phyloP scores from a whole-genome alignment of 2,113 vertebrate genomes.

The Gnathonemus echidnorhynchus region DNA sequence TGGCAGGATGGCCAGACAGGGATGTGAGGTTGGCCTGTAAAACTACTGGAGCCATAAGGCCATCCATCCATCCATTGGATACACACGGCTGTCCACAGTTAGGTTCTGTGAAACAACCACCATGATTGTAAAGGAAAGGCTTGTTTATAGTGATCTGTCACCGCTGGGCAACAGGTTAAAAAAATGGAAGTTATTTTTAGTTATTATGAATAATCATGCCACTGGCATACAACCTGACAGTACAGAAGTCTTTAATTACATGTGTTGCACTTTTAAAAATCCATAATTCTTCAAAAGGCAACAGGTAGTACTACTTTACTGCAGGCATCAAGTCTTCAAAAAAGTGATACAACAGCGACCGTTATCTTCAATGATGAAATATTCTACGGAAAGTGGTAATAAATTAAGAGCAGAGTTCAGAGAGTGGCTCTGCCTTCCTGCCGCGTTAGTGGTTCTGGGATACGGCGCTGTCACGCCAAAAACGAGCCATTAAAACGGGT shows the following conservation, averaged over 20 bases:
- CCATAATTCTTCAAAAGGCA: neutral
- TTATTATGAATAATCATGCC: neutral
- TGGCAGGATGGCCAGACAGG: neutral
- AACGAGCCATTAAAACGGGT: conserved; percentile 46
- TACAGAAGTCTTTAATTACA: neutral
- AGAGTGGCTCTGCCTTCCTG: neutral
- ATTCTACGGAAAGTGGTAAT: neutral
- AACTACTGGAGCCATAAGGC: neutral
- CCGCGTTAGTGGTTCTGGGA: neutral
- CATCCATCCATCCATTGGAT: neutral
- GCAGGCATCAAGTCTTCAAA: neutral
- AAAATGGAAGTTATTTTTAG: conserved; percentile 33
- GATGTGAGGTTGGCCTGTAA: neutral
- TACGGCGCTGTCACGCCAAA: conserved; percentile 24
- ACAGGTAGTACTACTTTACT: neutral
- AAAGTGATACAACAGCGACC: neutral
- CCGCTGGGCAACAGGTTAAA: neutral
- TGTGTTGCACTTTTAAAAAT: neutral
- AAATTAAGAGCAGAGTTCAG: neutral
- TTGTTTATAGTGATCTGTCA: neutral
- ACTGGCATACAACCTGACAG: neutral
- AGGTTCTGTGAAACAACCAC: neutral
- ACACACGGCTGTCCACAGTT: neutral
- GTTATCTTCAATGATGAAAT: conserved; percentile 10
- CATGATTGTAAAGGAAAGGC: neutral